Conservation (phyloP, 2,888 invertebrate genomes). For the Cecidostiba fungosa region DNA sequence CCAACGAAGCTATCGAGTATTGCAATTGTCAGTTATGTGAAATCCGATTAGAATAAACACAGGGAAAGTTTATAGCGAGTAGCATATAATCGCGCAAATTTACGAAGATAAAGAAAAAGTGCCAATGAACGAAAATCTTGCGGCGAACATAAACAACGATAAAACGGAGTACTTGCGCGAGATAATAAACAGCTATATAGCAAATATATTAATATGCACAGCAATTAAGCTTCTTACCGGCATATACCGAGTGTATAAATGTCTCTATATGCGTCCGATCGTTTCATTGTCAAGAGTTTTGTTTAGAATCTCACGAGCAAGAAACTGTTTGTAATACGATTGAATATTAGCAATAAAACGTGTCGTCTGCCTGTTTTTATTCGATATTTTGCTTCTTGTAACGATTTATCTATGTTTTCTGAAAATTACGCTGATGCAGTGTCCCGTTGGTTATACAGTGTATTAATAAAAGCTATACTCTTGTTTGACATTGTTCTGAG, state of each 20-base stretch:
- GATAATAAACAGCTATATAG: neutral
- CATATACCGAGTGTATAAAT: too few relatives aligned
- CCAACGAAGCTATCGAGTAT: too few relatives aligned
- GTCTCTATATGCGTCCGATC: too few relatives aligned
- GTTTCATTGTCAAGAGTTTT: neutral
- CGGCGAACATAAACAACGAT: neutral
- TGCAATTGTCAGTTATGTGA: too few relatives aligned
- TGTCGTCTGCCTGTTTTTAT: neutral
- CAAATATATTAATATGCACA: neutral
- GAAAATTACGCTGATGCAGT: too few relatives aligned
- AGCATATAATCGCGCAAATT: neutral
- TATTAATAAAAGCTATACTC: neutral
- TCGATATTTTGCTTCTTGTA: neutral
- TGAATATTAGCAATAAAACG: neutral
- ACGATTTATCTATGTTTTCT: too few relatives aligned
- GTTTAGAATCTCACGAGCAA: neutral
- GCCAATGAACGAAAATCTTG: neutral
- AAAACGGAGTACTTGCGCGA: neutral
- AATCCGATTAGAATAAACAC: neutral
- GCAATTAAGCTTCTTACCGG: neutral
- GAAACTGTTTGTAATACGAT: neutral
- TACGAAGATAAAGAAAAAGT: neutral
- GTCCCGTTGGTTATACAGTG: too few relatives aligned
- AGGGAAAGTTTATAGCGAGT: slow-evolving; percentile 1
- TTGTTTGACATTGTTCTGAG: neutral